phyloP scores from a whole-genome alignment of 2,113 vertebrate species.

The Bubo scandiacus region DNA sequence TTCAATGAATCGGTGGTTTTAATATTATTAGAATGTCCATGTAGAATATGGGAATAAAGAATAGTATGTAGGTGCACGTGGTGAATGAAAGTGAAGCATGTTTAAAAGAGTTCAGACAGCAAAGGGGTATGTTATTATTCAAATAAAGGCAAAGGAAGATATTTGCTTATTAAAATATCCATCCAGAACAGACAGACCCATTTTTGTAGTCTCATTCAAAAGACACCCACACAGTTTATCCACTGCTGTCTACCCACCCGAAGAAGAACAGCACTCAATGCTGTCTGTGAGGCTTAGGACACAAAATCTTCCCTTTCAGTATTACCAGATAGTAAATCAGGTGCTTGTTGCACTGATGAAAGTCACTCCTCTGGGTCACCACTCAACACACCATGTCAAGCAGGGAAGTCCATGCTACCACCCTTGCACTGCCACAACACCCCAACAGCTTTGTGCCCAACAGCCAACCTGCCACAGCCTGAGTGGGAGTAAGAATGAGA shows the following conservation, averaged over 20 bases:
- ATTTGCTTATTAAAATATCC: constrained; percentile 1
- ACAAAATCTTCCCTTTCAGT: neutral
- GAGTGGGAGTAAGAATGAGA: neutral
- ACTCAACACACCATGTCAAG: neutral
- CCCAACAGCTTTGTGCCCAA: neutral
- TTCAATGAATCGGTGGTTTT: constrained; percentile 53
- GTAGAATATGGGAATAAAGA: constrained; percentile 11
- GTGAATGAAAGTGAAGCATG: neutral
- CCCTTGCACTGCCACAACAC: neutral
- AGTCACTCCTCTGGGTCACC: neutral
- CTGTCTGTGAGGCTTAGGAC: neutral
- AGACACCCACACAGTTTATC: neutral
- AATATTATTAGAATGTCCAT: constrained; percentile 6
- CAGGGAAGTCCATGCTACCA: neutral
- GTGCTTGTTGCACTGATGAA: neutral
- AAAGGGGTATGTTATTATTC: neutral
- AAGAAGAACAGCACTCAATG: neutral
- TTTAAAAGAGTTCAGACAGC: neutral
- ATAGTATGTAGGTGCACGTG: neutral
- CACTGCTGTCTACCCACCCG: neutral
- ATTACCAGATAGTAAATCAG: neutral
- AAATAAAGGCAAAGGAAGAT: constrained; percentile 29
- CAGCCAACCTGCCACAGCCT: neutral
- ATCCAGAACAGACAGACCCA: neutral
- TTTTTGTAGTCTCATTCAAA: neutral